Conservation (phyloP, 1,140 invertebrate species). For the Anastrepha ludens region DNA sequence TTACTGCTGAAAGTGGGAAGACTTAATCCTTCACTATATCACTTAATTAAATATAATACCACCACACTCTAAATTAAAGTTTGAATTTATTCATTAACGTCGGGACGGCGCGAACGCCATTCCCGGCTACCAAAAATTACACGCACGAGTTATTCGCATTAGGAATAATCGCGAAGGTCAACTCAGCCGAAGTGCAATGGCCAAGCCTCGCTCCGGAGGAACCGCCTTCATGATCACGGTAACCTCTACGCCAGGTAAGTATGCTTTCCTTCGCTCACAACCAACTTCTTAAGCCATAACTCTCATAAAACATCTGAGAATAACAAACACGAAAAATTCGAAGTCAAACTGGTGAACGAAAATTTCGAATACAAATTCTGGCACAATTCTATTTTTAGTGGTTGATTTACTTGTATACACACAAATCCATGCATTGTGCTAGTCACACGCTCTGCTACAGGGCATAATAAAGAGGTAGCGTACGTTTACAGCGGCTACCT, state of each 20-base stretch:
- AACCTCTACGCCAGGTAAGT: conserved; percentile 78
- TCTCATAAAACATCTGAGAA: neutral
- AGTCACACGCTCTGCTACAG: no score
- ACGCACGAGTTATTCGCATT: conserved; percentile 74
- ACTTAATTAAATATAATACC: no score
- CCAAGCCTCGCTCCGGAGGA: conserved; percentile 79
- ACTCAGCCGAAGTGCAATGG: conserved; percentile 73
- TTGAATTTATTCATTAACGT: conserved; percentile 59
- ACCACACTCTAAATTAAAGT: neutral
- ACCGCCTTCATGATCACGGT: conserved; percentile 81
- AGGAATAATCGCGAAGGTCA: conserved; percentile 75
- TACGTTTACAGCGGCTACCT: no score
- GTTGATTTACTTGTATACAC: neutral
- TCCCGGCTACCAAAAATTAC: conserved; percentile 75
- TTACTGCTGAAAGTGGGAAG: no score
- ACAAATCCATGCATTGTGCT: neutral
- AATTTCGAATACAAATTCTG: neutral
- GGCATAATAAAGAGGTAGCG: no score
- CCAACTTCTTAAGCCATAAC: neutral
- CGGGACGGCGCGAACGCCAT: conserved; percentile 74
- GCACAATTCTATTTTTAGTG: neutral
- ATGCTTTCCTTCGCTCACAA: conserved; percentile 67
- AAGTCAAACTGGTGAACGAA: neutral
- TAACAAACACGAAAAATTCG: neutral
- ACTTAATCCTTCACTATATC: no score